A percentile compares a stretch with the other conserved stretches of the same genome.
phyloP scores from a whole-genome alignment of 2,888 invertebrate species.

The Neocrepidodera transversa region DNA sequence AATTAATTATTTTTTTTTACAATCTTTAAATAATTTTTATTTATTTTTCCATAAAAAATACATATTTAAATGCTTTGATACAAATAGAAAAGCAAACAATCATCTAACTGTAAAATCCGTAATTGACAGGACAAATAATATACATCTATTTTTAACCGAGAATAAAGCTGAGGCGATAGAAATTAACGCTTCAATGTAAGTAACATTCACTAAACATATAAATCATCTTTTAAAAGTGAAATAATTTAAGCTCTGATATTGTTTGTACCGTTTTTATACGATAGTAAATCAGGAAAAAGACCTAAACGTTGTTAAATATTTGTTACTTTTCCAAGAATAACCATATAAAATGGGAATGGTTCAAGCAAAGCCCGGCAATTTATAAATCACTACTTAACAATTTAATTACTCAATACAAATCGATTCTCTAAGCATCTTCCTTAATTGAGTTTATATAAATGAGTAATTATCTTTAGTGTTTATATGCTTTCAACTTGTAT shows the following conservation, averaged over 20 bases:
- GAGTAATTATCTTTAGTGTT: conserved; percentile 4
- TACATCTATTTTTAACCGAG: not conserved
- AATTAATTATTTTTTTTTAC: no score
- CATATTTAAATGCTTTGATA: not conserved
- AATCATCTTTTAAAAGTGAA: conserved; percentile 22
- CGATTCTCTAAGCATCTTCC: not conserved
- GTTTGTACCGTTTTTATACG: conserved; percentile 16
- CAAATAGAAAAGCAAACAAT: not conserved
- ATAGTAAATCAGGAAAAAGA: conserved; percentile 19
- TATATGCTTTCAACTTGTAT: not conserved
- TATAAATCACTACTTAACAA: conserved; percentile 15
- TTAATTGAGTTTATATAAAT: conserved; percentile 19
- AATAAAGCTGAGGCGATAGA: not conserved
- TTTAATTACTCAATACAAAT: conserved; percentile 12
- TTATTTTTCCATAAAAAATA: no score
- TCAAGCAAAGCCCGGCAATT: not conserved
- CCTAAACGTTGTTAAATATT: conserved; percentile 6
- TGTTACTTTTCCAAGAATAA: conserved; percentile 6
- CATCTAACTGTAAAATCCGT: not conserved
- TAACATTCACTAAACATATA: conserved; percentile 18
- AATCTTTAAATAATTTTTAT: no score
- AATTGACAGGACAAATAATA: conserved; percentile 5
- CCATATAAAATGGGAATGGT: not conserved
- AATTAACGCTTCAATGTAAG: conserved; percentile 15
- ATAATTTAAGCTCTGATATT: conserved; percentile 19